Conservation (phyloP, 2,113 vertebrate genomes). For the Delphinus delphis region DNA sequence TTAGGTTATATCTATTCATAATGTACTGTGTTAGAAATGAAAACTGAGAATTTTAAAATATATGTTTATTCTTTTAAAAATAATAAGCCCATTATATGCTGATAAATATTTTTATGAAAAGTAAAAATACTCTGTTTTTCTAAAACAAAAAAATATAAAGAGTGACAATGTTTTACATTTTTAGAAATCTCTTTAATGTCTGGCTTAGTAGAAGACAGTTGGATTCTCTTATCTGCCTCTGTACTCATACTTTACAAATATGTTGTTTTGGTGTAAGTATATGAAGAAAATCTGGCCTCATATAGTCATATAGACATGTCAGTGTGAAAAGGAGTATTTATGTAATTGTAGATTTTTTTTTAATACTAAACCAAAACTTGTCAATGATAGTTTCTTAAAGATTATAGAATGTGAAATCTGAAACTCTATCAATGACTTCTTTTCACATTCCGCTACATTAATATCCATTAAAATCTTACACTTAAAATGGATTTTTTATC, state of each 20-base stretch:
- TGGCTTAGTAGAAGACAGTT: background rate
- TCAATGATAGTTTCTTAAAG: background rate
- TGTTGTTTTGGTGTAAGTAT: background rate
- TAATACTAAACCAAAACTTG: background rate
- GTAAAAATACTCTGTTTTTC: constrained; percentile 25
- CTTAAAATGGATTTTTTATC: background rate
- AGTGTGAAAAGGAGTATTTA: background rate
- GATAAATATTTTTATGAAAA: constrained; percentile 12
- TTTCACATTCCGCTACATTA: background rate
- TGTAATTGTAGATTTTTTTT: background rate
- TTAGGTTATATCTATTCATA: background rate
- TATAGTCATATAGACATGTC: background rate
- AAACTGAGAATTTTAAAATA: background rate
- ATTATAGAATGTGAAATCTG: background rate
- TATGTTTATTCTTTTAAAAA: background rate
- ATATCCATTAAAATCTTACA: background rate
- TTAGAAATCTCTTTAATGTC: constrained; percentile 23
- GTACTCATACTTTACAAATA: background rate
- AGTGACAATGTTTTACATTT: background rate
- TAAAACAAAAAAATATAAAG: background rate
- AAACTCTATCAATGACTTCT: background rate
- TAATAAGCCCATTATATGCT: background rate
- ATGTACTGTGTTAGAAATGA: background rate
- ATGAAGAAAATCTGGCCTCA: background rate
- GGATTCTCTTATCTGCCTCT: background rate